A percentile compares a stretch with the other conserved stretches of the same genome.
phyloP scores from a whole-genome alignment of 2,797 vertebrate species.

The Poeciliopsis infans region DNA sequence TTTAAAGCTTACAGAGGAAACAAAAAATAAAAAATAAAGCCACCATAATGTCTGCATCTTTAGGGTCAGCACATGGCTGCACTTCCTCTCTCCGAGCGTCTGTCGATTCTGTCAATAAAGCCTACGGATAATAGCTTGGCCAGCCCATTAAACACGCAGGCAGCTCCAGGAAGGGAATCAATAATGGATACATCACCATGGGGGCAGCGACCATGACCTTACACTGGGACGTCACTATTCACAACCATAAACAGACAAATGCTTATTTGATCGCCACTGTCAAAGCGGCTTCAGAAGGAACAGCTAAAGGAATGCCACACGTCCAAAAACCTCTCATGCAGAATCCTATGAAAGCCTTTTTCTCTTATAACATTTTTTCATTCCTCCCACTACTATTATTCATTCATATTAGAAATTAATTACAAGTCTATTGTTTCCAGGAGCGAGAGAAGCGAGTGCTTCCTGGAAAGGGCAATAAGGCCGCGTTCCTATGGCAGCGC shows the following conservation, averaged over 20 bases:
- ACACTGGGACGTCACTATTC: slow-evolving; percentile 51
- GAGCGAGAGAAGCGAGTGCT: slow-evolving; percentile 14
- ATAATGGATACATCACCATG: slow-evolving; percentile 74
- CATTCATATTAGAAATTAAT: slow-evolving; percentile 26
- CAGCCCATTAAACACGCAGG: slow-evolving; percentile 75
- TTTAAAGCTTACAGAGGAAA: slow-evolving; percentile 2
- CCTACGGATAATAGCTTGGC: slow-evolving; percentile 76
- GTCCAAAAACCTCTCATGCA: not conserved
- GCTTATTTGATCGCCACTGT: slow-evolving; percentile 38
- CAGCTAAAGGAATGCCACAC: slow-evolving; percentile 11
- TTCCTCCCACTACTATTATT: slow-evolving; percentile 10
- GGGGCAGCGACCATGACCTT: slow-evolving; percentile 71
- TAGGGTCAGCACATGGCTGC: slow-evolving; percentile 64
- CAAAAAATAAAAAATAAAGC: slow-evolving; percentile 24
- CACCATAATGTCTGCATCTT: slow-evolving; percentile 51
- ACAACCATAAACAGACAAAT: slow-evolving; percentile 53
- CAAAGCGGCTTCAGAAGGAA: slow-evolving; percentile 1
- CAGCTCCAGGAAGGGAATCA: slow-evolving; percentile 73
- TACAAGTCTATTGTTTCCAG: slow-evolving; percentile 18
- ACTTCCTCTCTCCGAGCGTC: slow-evolving; percentile 71
- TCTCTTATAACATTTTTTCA: slow-evolving; percentile 1
- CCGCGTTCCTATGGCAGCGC: slow-evolving; percentile 13
- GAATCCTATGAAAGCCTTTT: not conserved
- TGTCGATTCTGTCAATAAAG: slow-evolving; percentile 80
- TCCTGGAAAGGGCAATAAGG: slow-evolving; percentile 17